These are phyloP conservation scores for Sorex araneus DNA, from an alignment of 2,113 vertebrate species.

Conservation along the genomic window DNA sequence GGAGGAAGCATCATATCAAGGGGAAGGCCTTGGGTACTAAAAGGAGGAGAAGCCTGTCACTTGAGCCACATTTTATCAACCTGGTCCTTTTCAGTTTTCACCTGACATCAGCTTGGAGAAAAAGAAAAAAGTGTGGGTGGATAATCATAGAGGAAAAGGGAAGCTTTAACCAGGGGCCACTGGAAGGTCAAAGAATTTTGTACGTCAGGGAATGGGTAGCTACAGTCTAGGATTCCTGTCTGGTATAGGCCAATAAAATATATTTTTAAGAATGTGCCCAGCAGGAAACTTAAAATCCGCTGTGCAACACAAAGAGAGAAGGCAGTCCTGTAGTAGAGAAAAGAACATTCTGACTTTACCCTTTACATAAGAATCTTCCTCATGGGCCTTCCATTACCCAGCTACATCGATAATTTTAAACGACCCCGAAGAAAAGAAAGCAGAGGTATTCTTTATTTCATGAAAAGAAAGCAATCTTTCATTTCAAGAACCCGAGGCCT, in stretches of 20 bases:
- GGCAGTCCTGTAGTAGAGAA: constrained; percentile 20
- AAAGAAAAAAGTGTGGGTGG: background rate
- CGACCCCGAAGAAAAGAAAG: constrained; percentile 67
- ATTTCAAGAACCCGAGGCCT: constrained; percentile 44
- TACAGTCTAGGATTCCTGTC: background rate
- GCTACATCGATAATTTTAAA: constrained; percentile 66
- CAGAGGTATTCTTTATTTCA: constrained; percentile 70
- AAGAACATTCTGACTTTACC: constrained; percentile 58
- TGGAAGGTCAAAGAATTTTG: background rate
- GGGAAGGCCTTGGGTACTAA: background rate
- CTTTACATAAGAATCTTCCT: constrained; percentile 55
- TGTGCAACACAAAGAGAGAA: constrained; percentile 40
- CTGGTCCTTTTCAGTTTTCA: background rate
- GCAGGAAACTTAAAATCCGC: constrained; percentile 57
- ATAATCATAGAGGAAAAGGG: constrained; percentile 23
- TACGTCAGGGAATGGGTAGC: background rate
- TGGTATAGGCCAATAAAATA: background rate
- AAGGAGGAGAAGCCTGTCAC: background rate
- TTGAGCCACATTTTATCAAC: background rate
- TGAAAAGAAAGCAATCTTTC: constrained; percentile 63
- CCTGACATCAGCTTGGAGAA: constrained; percentile 20
- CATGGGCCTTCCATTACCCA: constrained; percentile 49
- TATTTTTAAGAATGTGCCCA: constrained; percentile 60
- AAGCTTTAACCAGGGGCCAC: background rate
- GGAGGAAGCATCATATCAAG: background rate